Conservation (phyloP, 1,140 invertebrate genomes). For the Mesaphorura yosii region DNA sequence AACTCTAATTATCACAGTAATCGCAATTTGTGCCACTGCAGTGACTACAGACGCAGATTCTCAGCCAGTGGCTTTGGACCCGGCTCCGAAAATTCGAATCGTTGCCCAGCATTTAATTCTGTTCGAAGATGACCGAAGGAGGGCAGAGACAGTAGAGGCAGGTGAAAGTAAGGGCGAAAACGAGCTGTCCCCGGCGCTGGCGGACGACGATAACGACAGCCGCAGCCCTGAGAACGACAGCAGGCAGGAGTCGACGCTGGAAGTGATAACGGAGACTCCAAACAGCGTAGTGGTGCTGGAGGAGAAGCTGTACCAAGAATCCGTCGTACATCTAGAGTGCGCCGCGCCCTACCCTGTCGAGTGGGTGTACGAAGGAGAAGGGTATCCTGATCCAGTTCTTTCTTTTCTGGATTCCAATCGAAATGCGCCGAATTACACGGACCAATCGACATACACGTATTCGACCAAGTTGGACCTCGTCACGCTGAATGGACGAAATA, state of each 20-base stretch:
- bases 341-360: conserved; percentile 2
- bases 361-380: conserved; percentile 11
- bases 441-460: conserved; percentile 6
- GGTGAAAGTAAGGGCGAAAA: too few relatives aligned
- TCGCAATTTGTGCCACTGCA: not conserved
- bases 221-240: not conserved
- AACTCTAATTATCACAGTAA: not conserved
- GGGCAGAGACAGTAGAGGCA: too few relatives aligned
- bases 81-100: too few relatives aligned
- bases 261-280: not conserved
- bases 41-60: too few relatives aligned
- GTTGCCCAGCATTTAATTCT: too few relatives aligned
- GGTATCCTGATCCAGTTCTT: conserved; percentile 5
- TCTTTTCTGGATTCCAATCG: conserved; percentile 8
- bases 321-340: conserved; percentile 5
- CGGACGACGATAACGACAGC: too few relatives aligned
- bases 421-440: not conserved
- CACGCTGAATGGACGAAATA: not conserved
- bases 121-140: too few relatives aligned
- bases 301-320: not conserved
- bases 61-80: too few relatives aligned
- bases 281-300: not conserved
- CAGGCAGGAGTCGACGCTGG: not conserved
- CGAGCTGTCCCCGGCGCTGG: too few relatives aligned
- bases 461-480: not conserved